Conservation (phyloP, 2,797 vertebrate species). For the Pteropus rufus region DNA sequence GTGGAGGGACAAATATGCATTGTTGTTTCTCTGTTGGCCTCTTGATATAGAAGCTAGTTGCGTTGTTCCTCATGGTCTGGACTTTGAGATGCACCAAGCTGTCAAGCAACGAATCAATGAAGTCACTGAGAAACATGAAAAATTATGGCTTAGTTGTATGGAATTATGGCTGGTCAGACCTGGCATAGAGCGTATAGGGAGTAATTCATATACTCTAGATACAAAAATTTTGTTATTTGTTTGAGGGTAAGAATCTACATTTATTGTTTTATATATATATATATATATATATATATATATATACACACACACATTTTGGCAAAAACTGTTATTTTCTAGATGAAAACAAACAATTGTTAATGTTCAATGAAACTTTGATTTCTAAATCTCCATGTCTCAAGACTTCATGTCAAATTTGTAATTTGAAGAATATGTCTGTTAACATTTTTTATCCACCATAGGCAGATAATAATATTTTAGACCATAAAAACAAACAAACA, state of each 20-base stretch:
- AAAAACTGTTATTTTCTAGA: no score
- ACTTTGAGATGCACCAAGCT: neutral
- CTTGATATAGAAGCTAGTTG: neutral
- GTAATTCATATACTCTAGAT: neutral
- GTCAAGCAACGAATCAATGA: neutral
- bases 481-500: neutral
- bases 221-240: neutral
- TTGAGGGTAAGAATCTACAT: neutral
- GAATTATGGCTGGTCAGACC: neutral
- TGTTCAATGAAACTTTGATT: neutral
- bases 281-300: no score
- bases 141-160: neutral
- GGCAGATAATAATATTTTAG: neutral
- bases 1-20: neutral
- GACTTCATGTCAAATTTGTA: neutral
- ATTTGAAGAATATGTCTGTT: neutral
- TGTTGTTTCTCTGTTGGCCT: neutral
- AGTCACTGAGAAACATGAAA: neutral
- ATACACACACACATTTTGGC: no score
- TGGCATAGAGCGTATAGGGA: neutral
- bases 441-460: neutral
- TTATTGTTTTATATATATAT: neutral
- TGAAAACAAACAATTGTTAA: neutral
- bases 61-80: neutral
- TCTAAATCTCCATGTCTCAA: neutral